Base-by-base conservation (phyloP, 2,113 vertebrate species). In the Nerophis ophidion region DNA sequence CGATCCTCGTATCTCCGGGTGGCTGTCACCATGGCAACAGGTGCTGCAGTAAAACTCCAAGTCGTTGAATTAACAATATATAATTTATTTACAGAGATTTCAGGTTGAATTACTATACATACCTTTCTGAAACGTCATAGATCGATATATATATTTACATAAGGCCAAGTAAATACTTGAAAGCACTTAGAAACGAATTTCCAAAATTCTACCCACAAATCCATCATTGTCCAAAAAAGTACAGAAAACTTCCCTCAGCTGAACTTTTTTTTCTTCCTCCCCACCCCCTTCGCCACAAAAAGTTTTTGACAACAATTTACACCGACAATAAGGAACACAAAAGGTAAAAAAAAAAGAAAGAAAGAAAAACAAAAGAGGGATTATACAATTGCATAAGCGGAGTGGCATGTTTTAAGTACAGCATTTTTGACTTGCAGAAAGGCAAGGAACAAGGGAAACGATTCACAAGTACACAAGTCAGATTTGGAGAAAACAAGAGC, bases 111-210 rank as follows among this genome's bases (percentile, higher is more conserved):
- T 91, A 90, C 88, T 92, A 88, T 92, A 91, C 91, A 92, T 91
- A 91, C 88, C 85, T 89, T 91, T 91, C 89, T 90, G 89, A 92
- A 92, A 90, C 91, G 86, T 91, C 85, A 91, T 91, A 87, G 86
- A 89, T 88, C 90, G 84, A 56, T 42, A 82, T 82, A 86, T 91
- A 90, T 89, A 81, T 86, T 76, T 92, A 92, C 91, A 92, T 92
- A 92, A 92, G 91, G 91, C 91, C 91, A 92, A 92, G 91, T 92
- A 90, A 92, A 92, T 90, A 91, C 91, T 92, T 92, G 91, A 91
- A 92, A 91, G 91, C 91, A 92, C 91, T 92, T 91, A 90, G 89
- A 92, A 92, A 91, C 87, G 85, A 91, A 92, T 92, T 92, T 92
- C 87, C 89, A 91, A 91, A 92, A 92, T 91, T 92, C 91, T 92